Base-by-base conservation (phyloP, 2,797 vertebrate species). In the Hoplostethus mediterraneus region DNA sequence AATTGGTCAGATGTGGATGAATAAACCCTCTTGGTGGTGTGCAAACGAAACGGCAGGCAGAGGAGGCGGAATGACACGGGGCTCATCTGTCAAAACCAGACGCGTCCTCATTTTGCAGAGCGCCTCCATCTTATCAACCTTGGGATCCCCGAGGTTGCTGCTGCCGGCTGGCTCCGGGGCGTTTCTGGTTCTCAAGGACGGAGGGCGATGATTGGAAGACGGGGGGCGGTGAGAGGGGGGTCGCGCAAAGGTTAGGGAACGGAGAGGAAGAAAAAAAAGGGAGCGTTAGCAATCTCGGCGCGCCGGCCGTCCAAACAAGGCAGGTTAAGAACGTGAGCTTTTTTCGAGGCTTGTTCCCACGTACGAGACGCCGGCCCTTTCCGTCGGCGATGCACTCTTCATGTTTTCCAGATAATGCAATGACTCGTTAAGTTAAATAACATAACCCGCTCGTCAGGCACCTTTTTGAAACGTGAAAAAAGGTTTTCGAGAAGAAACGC, bases 51-150 rank as follows among this genome's bases (percentile, higher is more conserved):
- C 63, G 49, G 69, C 45, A 76, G 69, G 81, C 73, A 75, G 67
- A 76, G 58, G 66, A 64, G 71, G 63, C 63, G 40, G 44, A 44
- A 70, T 45, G 44, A 74, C 68, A 49, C 44, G 2, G 2, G 61
- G 54, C 76, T 73, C 38, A 10, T 84, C 82, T 70, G 73, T 90
- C 85, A 85, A 74, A 84, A 67, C 53, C 80, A 82, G 78, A 84
- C 79, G 86, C 80, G 74, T 73, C 77, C 82, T 86, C 51, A 36
- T 81, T 83, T 90, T 21, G 52, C 61, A 51, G 40, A 67, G 52
- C 16, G 17, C 52, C 67, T 78, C 76, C 67, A 63, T 86, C 71
- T 73, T 62, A 75, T 83, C 80, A 71, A 70, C 55, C 52, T 66
- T 42, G 53, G 63, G 71, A 56, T 87, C 76, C 63, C 54, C 4